Evolutionary conservation across 2,113 vertebrate genomes (phyloP).

Genomic region (Melanotaenia duboulayi): DNA sequence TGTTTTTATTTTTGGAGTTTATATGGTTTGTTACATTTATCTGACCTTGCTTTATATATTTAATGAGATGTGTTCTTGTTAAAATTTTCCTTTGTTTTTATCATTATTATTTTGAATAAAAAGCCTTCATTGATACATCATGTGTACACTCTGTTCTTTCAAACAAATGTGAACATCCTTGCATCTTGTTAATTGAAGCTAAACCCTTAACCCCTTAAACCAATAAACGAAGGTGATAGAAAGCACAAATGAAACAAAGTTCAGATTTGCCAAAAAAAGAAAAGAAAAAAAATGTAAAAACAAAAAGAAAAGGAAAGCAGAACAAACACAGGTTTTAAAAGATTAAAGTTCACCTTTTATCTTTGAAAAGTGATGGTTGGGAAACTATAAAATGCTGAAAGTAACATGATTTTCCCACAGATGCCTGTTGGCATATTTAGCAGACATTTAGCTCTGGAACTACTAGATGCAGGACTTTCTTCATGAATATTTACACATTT

Average conservation of each 20-base stretch:
- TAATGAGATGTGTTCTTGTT: conserved; percentile 43
- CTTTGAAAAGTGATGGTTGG: not conserved
- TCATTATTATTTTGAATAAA: conserved; percentile 72
- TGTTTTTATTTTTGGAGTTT: conserved; percentile 37
- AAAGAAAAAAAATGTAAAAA: too few relatives aligned
- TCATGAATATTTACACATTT: not conserved
- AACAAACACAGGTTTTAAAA: too few relatives aligned
- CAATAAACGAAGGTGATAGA: too few relatives aligned
- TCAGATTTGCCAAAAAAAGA: too few relatives aligned
- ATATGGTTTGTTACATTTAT: conserved; percentile 75
- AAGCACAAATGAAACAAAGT: too few relatives aligned
- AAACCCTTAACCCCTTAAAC: too few relatives aligned
- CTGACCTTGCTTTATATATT: conserved; percentile 63
- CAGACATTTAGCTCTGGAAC: not conserved
- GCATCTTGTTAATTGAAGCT: too few relatives aligned
- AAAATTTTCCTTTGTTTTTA: conserved; percentile 23
- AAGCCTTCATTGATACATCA: conserved; percentile 28
- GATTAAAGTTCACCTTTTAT: not conserved
- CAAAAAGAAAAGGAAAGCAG: too few relatives aligned
- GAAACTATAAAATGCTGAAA: not conserved
- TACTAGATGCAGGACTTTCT: not conserved
- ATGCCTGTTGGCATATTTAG: not conserved
- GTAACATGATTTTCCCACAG: not conserved
- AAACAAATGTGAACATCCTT: not conserved
- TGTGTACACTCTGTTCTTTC: conserved; percentile 4